Evolutionary conservation across 2,113 vertebrate genomes (phyloP).

Genomic region (Ailurus styani): DNA sequence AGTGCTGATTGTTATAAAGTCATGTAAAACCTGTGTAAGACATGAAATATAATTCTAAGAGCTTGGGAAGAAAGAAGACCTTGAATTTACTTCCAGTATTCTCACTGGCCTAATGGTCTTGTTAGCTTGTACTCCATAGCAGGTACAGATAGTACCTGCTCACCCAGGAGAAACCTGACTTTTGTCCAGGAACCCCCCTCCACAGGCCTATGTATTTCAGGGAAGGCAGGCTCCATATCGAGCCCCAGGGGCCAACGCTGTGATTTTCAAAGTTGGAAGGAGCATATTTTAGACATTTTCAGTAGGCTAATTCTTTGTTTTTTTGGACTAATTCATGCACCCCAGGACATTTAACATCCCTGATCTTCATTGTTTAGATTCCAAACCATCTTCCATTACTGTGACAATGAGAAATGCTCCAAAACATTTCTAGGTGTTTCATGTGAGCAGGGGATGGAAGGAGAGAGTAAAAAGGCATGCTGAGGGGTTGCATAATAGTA

Average conservation of each 20-base stretch:
- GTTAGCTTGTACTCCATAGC: neutral
- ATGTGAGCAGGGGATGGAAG: neutral
- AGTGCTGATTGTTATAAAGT: neutral
- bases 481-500: fast-evolving
- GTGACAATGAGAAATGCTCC: neutral
- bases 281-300: neutral
- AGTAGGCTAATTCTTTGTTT: neutral
- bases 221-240: neutral
- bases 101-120: neutral
- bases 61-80: neutral
- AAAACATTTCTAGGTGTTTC: neutral
- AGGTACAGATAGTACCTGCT: neutral
- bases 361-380: neutral
- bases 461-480: neutral
- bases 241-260: neutral
- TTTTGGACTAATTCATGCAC: neutral
- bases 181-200: neutral
- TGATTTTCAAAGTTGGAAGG: neutral
- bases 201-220: neutral
- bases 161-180: neutral
- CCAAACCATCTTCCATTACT: neutral
- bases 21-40: neutral
- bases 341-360: neutral
- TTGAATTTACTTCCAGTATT: neutral
- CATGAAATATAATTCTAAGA: neutral